Evolutionary conservation across 2,888 invertebrate genomes (phyloP).

Genomic region (Drosophila limbata): DNA sequence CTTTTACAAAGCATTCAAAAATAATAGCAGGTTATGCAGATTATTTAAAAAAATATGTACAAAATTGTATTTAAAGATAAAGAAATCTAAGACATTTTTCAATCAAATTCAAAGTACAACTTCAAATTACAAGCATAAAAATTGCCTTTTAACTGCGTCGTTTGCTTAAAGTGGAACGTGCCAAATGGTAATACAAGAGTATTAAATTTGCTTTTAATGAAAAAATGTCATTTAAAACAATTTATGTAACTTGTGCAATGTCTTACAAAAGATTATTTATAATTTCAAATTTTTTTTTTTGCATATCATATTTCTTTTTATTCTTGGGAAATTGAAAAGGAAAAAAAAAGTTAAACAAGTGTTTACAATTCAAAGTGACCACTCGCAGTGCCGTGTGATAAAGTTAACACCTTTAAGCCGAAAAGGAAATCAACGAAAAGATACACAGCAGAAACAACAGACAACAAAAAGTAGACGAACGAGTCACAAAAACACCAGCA

Average conservation of each 20-base stretch:
- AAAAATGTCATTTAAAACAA: slow-evolving; percentile 53
- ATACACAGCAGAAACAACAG: slow-evolving; percentile 23
- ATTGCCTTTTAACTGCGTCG: slow-evolving; percentile 22
- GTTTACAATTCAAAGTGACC: slow-evolving; percentile 62
- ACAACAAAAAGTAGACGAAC: slow-evolving; percentile 7
- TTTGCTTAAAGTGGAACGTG: slow-evolving; percentile 58
- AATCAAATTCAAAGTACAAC: not conserved
- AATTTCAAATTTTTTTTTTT: slow-evolving; percentile 23
- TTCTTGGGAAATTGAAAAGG: slow-evolving; percentile 52
- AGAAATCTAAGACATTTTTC: not conserved
- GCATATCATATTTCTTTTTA: slow-evolving; percentile 68
- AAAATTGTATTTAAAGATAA: slow-evolving; percentile 9
- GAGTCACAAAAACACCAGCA: slow-evolving; percentile 22
- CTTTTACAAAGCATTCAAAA: too few relatives aligned
- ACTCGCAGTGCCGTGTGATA: slow-evolving; percentile 56
- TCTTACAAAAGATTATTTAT: slow-evolving; percentile 26
- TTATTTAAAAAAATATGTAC: too few relatives aligned
- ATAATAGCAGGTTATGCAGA: too few relatives aligned
- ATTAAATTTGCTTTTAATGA: slow-evolving; percentile 38
- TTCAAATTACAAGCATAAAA: not conserved
- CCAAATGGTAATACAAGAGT: slow-evolving; percentile 41
- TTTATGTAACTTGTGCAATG: slow-evolving; percentile 58
- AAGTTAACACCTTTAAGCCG: slow-evolving; percentile 80
- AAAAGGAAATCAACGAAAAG: slow-evolving; percentile 55
- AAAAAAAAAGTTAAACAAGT: slow-evolving; percentile 62